Evolutionary conservation across 2,888 invertebrate genomes (phyloP).

Genomic region (Drosophila rellima): DNA sequence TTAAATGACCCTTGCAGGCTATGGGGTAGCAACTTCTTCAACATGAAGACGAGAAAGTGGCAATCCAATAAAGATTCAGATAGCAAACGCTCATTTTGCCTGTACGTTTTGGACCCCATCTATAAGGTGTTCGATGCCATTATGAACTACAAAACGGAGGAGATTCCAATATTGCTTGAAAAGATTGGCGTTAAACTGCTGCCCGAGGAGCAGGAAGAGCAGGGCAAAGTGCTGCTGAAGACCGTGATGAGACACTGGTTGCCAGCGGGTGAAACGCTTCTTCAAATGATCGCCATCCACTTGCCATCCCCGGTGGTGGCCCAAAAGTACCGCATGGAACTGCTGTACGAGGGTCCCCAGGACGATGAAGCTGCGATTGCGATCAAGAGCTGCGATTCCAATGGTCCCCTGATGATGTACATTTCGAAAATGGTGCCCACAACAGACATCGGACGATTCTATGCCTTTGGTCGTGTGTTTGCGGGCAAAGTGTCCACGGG

Average conservation of each 20-base stretch:
- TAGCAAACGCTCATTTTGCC: constrained; percentile 98
- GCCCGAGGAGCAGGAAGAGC: constrained; percentile 97
- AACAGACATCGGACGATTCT: constrained; percentile 99
- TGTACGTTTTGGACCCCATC: constrained; percentile 99
- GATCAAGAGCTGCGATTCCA: constrained; percentile 97
- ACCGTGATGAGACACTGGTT: constrained; percentile 99
- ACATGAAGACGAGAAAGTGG: constrained; percentile 99
- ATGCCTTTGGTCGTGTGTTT: constrained; percentile 99
- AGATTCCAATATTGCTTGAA: constrained; percentile 93
- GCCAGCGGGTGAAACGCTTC: constrained; percentile 99
- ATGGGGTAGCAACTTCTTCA: constrained; percentile 99
- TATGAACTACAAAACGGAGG: constrained; percentile 98
- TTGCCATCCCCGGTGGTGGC: constrained; percentile 99
- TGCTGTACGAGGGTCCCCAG: constrained; percentile 99
- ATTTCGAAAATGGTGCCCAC: constrained; percentile 99
- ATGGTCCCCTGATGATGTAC: constrained; percentile 99
- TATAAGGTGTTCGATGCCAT: constrained; percentile 94
- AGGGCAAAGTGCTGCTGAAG: constrained; percentile 98
- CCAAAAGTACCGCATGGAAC: constrained; percentile 99
- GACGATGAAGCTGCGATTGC: constrained; percentile 98
- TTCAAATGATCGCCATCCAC: constrained; percentile 99
- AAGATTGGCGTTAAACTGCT: constrained; percentile 97
- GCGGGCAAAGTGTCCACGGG: constrained; percentile 97
- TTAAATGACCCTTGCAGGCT: constrained; percentile 84
- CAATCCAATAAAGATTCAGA: constrained; percentile 95